Conservation (phyloP, 2,113 vertebrate genomes). For the Burhinus oedicnemus region DNA sequence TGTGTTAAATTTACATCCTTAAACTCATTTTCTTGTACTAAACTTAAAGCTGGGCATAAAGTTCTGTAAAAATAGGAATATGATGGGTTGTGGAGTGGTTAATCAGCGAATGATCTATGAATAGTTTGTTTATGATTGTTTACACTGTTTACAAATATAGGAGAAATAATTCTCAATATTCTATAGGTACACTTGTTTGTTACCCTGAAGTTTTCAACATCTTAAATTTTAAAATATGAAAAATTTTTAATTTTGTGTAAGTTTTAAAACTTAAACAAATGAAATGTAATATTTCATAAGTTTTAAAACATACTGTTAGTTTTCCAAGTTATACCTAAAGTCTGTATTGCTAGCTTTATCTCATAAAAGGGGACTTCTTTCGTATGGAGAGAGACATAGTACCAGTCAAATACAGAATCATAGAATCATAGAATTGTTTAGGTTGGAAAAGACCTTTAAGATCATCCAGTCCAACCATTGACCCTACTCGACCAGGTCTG, state of each 20-base stretch:
- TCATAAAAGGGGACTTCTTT: neutral
- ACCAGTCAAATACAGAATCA: neutral
- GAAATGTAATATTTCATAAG: neutral
- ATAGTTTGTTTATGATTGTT: neutral
- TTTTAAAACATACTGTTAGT: fast-evolving
- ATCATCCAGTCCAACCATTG: too few relatives aligned
- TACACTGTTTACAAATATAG: neutral
- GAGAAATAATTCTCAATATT: neutral
- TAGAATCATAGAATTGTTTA: too few relatives aligned
- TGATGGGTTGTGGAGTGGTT: neutral
- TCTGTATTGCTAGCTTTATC: neutral
- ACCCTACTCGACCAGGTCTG: too few relatives aligned
- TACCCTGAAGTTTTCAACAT: neutral
- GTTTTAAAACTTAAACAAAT: neutral
- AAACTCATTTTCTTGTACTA: neutral
- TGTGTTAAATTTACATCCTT: neutral
- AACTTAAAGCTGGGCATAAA: neutral
- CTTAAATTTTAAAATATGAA: neutral
- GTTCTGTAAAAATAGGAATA: neutral
- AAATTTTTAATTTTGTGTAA: neutral
- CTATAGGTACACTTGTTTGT: neutral
- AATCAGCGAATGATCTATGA: neutral
- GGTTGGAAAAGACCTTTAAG: too few relatives aligned
- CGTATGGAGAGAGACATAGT: neutral
- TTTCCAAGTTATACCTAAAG: fast-evolving